These are phyloP conservation scores for Dermatophagoides farinae DNA, from an alignment of 1,140 invertebrate species.

Conservation along the genomic window DNA sequence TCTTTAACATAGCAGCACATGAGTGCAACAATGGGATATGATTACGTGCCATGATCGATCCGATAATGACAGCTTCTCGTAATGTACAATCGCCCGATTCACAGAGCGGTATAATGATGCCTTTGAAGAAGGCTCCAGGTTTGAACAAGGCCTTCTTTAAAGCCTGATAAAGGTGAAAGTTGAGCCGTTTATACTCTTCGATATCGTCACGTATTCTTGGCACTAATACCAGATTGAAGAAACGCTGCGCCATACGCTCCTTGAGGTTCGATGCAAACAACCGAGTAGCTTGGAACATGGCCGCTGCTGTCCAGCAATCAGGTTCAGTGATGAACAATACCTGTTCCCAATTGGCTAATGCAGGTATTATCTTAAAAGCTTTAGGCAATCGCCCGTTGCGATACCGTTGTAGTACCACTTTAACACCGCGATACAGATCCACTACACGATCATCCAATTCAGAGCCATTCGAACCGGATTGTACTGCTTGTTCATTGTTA, in stretches of 20 bases:
- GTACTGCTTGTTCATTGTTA: conserved; percentile 30
- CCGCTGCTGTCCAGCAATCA: conserved; percentile 53
- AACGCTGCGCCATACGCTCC: conserved; percentile 83
- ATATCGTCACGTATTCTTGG: conserved; percentile 87
- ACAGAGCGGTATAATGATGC: conserved; percentile 69
- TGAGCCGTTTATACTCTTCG: conserved; percentile 77
- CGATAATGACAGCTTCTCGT: conserved; percentile 81
- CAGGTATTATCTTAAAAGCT: conserved; percentile 90
- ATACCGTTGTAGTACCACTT: conserved; percentile 64
- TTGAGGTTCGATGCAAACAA: conserved; percentile 91
- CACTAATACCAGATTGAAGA: conserved; percentile 78
- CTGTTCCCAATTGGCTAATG: conserved; percentile 81
- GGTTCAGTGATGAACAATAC: conserved; percentile 52
- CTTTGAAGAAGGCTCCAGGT: conserved; percentile 97
- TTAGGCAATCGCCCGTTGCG: conserved; percentile 90
- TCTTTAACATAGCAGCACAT: conserved; percentile 76
- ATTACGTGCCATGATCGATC: conserved; percentile 69
- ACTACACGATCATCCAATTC: conserved; percentile 27
- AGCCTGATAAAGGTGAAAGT: conserved; percentile 91
- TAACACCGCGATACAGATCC: conserved; percentile 68
- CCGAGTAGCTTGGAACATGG: conserved; percentile 79
- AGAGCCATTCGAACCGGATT: conserved; percentile 23
- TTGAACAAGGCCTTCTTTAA: conserved; percentile 83
- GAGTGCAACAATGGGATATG: conserved; percentile 93
- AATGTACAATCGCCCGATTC: conserved; percentile 61